Evolutionary conservation across 2,113 vertebrate genomes (phyloP), one percentile per base, ranked within the genome.

Genomic region (Labeo rohita): DNA sequence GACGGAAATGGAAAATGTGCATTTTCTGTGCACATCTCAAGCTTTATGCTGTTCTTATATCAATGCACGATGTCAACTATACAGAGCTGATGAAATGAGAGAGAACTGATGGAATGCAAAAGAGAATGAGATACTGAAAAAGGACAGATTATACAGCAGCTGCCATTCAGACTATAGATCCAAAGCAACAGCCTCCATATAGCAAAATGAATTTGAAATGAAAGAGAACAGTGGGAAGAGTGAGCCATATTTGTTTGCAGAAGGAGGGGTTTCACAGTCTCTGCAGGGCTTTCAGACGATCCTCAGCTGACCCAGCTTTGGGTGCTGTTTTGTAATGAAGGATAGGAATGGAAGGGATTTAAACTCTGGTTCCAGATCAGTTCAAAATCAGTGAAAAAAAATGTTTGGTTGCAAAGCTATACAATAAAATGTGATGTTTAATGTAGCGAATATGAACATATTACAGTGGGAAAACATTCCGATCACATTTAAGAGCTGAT

Each of bases 1-100:
- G 75, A 21, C 3, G n/a, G n/a, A n/a, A n/a, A 36, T 36, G 13
- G 3, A 36, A 54, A 77, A 54, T 54, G 3, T 77, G 28, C 18
- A 54, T 36, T 76, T 80, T 65, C 15, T 59, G 39, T 47, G 11
- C 2, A 6, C 16, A 28, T 61, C 16, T 73, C 49, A 86, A 49
- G 90, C 81, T 86, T 90, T 80, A 34, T 74, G 15, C 66, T 50
- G 36, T 63, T 83, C 21, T 72, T 76, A 45, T 21, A 65, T 54
- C 56, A 43, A 34, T 56, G n/a, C 28, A 15, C 50, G 4, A 18
- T 4, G 23, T 36, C 74, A 77, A 49, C 21, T 49, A 18, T 28
- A 50, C n/a, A 16, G 4, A 66, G 45, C 56, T 9, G 23, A 52
- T 52, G 8, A 34, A 54, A 54, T n/a, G 3, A 23, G 8, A 77